Base-by-base conservation (phyloP, 2,888 invertebrate genomes). In the Monochamus alternatus region DNA sequence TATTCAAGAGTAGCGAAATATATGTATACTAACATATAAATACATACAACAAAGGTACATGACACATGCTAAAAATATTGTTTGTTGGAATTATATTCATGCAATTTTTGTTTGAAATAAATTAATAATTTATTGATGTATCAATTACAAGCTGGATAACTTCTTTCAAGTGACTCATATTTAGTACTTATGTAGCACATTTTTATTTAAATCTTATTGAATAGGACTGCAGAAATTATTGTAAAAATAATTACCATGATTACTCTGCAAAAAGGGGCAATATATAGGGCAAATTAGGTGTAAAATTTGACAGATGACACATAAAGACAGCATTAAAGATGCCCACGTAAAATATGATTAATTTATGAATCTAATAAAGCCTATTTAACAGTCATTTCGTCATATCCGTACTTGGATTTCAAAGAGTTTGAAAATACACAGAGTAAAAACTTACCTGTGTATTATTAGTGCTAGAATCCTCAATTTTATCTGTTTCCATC, bases 401-500 rank as follows among this genome's bases (percentile, higher is more conserved):
- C 44, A 62, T 14, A 30, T 22, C 63, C 47, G 7, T 12, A 51
- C 22, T 32, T 31, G 43, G 60, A 14, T 58, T 59, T 9, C 60
- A 31, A 55, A n/a, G 5, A 63, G 52, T n/a, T n/a, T 9, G 51
- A 14, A 44, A 60, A 38, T 31, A 22, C 10, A 71, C 38, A 3
- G 5, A 31, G 10, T 32, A 68, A 71, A 77, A 75, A 83, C 87
- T 85, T 88, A 92, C 93, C 92, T 93, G 93, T 87, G 92, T 91
- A 91, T 92, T 93, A 87, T 92, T 91, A 90, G 80, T 79, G 55
- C 91, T 92, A 84, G 92, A 91, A 88, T 96, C 96, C 91, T 95
- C 95, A 91, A 95, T 94, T 93, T 95, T 95, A 92, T 96, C 96
- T 90, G 95, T 96, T 93, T 96, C 96, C 96, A 96, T 96, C 93